Conservation (phyloP, 1,140 invertebrate genomes). For the Pentalonia nigronervosa region DNA sequence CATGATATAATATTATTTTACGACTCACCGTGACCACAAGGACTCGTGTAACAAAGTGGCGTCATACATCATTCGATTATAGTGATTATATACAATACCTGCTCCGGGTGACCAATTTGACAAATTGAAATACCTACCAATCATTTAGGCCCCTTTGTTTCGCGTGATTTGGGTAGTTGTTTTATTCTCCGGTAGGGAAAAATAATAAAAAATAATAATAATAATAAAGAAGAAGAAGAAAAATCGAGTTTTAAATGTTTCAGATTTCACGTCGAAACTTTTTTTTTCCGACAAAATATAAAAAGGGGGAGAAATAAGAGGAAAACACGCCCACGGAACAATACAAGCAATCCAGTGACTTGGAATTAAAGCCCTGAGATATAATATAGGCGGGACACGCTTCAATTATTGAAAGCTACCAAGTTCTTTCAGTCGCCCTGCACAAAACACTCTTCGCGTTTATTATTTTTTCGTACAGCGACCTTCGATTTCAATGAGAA, state of each 20-base stretch:
- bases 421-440: background rate
- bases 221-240: background rate
- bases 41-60: background rate
- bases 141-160: slow-evolving; percentile 18
- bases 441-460: background rate
- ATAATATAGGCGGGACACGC: background rate
- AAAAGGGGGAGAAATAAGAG: slow-evolving; percentile 28
- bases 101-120: slow-evolving; percentile 40
- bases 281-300: slow-evolving; percentile 34
- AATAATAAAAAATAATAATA: background rate
- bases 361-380: background rate
- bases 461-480: background rate
- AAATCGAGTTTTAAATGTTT: slow-evolving; percentile 45
- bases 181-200: background rate
- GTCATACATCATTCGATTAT: slow-evolving; percentile 34
- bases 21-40: slow-evolving; percentile 41
- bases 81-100: slow-evolving; percentile 8
- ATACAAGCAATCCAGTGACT: slow-evolving; percentile 28
- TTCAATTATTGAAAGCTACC: slow-evolving; percentile 28
- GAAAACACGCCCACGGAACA: slow-evolving; percentile 3
- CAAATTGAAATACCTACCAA: slow-evolving; percentile 37
- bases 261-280: background rate
- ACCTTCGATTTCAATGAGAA: background rate
- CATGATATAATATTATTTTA: background rate
- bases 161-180: slow-evolving; percentile 13